These are phyloP conservation scores for Cryptotis parvus DNA, from an alignment of 2,113 vertebrate species.

Conservation along the genomic window DNA sequence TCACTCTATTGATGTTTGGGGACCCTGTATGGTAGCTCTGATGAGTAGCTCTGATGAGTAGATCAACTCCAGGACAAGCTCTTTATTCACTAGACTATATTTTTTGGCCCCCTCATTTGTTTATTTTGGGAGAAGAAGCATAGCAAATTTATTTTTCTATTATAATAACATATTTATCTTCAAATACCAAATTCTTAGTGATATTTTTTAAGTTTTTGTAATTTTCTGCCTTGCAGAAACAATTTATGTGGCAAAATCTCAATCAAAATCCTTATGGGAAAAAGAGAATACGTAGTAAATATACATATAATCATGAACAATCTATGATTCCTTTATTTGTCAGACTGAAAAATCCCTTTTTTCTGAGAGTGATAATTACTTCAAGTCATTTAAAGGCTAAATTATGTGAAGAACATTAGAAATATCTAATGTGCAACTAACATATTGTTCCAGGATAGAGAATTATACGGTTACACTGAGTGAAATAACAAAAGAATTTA, in stretches of 20 bases:
- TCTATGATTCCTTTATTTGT: background rate
- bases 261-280: background rate
- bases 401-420: background rate
- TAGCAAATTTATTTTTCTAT: background rate
- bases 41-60: too few relatives aligned
- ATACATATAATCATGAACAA: background rate
- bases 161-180: background rate
- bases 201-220: background rate
- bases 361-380: background rate
- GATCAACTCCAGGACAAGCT: too few relatives aligned
- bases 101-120: too few relatives aligned
- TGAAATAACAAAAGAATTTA: background rate
- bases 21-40: too few relatives aligned
- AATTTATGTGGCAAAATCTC: background rate
- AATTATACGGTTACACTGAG: background rate
- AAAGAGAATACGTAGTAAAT: background rate
- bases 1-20: too few relatives aligned
- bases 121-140: too few relatives aligned
- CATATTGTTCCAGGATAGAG: background rate
- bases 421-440: background rate
- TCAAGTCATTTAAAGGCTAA: slow-evolving; percentile 41
- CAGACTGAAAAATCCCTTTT: background rate
- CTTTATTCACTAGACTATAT: too few relatives aligned
- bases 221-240: background rate
- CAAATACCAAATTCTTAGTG: background rate